phyloP scores from a whole-genome alignment of 2,113 vertebrate species.

The Halcyon senegalensis region DNA sequence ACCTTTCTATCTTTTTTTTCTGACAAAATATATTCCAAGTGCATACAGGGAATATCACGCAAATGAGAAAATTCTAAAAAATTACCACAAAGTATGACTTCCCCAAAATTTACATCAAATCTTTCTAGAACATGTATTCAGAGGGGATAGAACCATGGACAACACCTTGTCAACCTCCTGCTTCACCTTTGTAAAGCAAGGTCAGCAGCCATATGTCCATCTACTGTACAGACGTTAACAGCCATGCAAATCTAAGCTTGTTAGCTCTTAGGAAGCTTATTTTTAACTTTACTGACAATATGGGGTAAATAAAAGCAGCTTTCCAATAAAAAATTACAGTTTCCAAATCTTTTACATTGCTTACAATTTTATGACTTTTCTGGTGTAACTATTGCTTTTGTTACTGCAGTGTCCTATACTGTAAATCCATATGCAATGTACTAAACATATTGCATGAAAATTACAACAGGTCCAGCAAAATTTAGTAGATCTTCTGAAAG shows the following conservation, averaged over 20 bases:
- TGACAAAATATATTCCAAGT: background rate
- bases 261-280: background rate
- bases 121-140: background rate
- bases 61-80: background rate
- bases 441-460: background rate
- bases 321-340: background rate
- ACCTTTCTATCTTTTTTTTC: background rate
- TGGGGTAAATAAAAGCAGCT: background rate
- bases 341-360: background rate
- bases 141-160: background rate
- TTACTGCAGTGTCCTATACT: background rate
- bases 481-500: background rate
- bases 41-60: background rate
- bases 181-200: background rate
- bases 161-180: rapidly evolving
- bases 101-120: background rate
- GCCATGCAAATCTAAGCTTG: background rate
- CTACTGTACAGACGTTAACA: background rate
- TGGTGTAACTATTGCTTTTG: background rate
- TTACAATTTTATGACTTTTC: background rate
- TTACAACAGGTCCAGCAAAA: background rate
- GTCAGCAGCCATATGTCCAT: background rate
- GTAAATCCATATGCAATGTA: background rate
- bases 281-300: background rate
- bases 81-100: background rate